Base-by-base conservation (phyloP, 1,140 invertebrate genomes). In the Hypsibius dujardini region DNA sequence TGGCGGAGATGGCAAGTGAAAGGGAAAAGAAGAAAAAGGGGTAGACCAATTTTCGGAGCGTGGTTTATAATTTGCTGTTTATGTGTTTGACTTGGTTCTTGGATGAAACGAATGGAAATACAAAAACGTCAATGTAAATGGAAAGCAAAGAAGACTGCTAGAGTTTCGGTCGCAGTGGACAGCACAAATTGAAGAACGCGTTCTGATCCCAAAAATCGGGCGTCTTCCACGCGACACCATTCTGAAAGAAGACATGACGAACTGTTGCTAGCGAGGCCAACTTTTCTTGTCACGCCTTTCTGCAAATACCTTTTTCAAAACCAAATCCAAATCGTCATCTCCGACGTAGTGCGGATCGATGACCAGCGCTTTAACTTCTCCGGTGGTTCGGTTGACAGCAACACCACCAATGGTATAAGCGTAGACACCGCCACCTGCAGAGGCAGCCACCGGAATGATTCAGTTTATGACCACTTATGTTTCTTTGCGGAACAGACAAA, bases 341-440 rank as follows among this genome's bases (percentile, higher is more conserved):
- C 93, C 95, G 0, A 89, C 94, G 77, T 95, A 98, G 83, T 99
- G 96, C 1, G 96, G 96, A 84, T 99, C 96, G 2, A 99, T 81
- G 74, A 99, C 91, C 1, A 99, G 82, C 75, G 93, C 98, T 75
- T 88, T 87, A 0, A 88, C 82, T 72, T 92, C 87, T 1, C 84
- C 84, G 15, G 85, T 87, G 47, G 83, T 79, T 71, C 87, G 83
- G 77, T 93, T 88, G 76, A 88, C 92, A 77, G 90, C 87, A 1
- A 98, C 86, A 1, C 96, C 96, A 72, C 98, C 81, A 73, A 99
- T 97, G 47, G 95, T 98, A 77, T 99, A 95, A 40, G 96, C 96
- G 74, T 97, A 82, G 46, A 95, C 90, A 75, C 95, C 95, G 46
- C 96, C 96, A 76, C 94, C 90, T 91, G 76, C 46, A 28, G 28